Evolutionary conservation across 2,113 vertebrate genomes (phyloP), one percentile per base, ranked within the genome.

Genomic region (Elephantulus edwardii): DNA sequence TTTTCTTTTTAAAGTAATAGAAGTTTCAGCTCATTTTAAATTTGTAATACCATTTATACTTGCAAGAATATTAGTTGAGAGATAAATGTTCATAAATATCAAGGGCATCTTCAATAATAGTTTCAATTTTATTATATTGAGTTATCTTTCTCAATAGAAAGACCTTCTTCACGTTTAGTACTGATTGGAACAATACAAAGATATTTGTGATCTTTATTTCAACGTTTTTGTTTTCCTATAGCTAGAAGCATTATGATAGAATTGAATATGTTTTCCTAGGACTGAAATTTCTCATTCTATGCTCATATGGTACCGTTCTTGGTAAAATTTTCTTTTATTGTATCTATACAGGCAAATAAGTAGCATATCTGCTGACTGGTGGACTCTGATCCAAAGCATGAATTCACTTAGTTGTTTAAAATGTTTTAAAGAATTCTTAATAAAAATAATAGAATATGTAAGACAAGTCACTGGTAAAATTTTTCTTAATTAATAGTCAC

Each of bases 51-150:
- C 9, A 87, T 71, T 90, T 87, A 85, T 26, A 20, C 30, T 60
- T 81, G 6, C 33, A 95, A 90, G 92, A 92, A 89, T 92, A 95
- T 93, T 83, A n/a, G 3, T 14, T 77, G 83, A 66, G 92, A 86
- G 79, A 91, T 44, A 76, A 93, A 66, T 68, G 46, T 86, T 77
- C 22, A 83, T 83, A 85, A 84, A 9, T 12, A 66, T 71, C 4
- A 52, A 88, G 88, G 71, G 88, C 88, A 91, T 88, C 40, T 83
- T 33, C 46, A 78, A 11, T 44, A 38, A 83, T 50, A 83, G 64
- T 38, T 74, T 89, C 14, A 50, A 42, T 91, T 92, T 86, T 92
- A 92, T 26, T 81, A 19, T 42, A 71, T 0, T 56, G 54, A 91
- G 70, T 91, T 62, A 90, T 70, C 33, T 8, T 38, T 91, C 44